Base-by-base conservation (phyloP, 1,140 invertebrate genomes). In the Antheraea pernyi region DNA sequence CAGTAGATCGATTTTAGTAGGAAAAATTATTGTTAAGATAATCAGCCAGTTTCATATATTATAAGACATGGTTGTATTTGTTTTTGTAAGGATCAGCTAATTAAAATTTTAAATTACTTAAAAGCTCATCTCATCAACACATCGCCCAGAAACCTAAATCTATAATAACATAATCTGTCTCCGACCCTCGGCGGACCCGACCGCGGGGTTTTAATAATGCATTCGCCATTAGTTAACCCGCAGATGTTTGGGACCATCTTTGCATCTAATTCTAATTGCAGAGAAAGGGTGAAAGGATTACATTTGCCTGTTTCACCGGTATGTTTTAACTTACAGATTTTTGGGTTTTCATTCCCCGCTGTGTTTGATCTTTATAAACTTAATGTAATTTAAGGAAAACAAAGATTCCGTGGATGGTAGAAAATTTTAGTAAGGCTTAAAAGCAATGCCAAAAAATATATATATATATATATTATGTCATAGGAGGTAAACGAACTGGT, bases 221-320 rank as follows among this genome's bases (percentile, higher is more conserved):
- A 91, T 83, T 75, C 72, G 76, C 87, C 89, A 91, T 91, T 91
- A 91, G 85, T 86, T 85, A 85, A 81, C 84, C 85, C 84, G 74
- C 86, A 86, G 86, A 87, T 84, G 83, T 78, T 59, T 30, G 75
- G 66, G 77, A 67, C 81, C 81, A 82, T 89, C 86, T 88, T 91
- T 75, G 77, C 82, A 76, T 81, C 62, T 88, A 83, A 86, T 88
- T 88, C 85, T 88, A 89, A 90, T 90, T 85, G 81, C 83, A 76
- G 71, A 71, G 77, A 89, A 83, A 85, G 84, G 86, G 81, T 79
- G 78, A 83, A 82, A 84, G 86, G 86, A 87, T 88, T 88, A 86
- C 79, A 75, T 78, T 71, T 73, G 71, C 72, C 75, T 79, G 70
- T 79, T 79, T 72, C 74, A 79, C 73, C 68, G 68, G 62, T 60